Percentiles rank a stretch among this genome's conserved stretches.
phyloP scores from a whole-genome alignment of 2,113 vertebrate genomes.

The Eira barbara region DNA sequence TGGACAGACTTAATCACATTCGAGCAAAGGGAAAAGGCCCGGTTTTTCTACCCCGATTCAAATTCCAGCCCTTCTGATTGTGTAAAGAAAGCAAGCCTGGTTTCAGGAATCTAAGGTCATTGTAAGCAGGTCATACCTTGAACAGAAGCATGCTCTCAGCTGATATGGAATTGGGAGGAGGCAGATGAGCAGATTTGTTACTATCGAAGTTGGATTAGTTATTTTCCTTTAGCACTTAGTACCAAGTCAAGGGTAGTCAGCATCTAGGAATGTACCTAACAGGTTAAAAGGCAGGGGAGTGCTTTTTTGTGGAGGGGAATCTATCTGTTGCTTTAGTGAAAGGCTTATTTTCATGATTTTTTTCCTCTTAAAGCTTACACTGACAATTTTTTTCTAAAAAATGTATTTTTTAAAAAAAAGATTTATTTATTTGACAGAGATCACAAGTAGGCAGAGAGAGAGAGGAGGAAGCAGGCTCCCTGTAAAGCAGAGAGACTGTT shows the following conservation, averaged over 20 bases:
- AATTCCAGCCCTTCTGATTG: neutral
- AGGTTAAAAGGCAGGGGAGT: neutral
- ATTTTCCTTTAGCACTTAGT: neutral
- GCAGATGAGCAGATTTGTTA: neutral
- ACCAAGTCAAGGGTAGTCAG: neutral
- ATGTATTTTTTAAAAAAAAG: neutral
- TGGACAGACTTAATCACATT: neutral
- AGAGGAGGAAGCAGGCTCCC: no score
- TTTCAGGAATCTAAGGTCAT: neutral
- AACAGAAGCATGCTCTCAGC: neutral
- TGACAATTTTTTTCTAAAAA: neutral
- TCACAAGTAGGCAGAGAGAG: no score
- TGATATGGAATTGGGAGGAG: neutral
- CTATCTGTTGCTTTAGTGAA: neutral
- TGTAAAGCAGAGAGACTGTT: no score
- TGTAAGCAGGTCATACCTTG: neutral
- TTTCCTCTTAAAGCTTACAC: neutral
- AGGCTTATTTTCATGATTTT: neutral
- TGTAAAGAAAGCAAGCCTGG: neutral
- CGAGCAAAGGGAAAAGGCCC: neutral
- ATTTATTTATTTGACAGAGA: no score
- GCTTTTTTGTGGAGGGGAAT: neutral
- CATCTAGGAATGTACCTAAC: neutral
- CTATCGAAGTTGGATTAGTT: neutral
- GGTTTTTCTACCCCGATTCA: neutral